A percentile compares a stretch with the other conserved stretches of the same genome.
Conservation (phyloP, 2,888 invertebrate species). For the Argynnis bischoffii region DNA sequence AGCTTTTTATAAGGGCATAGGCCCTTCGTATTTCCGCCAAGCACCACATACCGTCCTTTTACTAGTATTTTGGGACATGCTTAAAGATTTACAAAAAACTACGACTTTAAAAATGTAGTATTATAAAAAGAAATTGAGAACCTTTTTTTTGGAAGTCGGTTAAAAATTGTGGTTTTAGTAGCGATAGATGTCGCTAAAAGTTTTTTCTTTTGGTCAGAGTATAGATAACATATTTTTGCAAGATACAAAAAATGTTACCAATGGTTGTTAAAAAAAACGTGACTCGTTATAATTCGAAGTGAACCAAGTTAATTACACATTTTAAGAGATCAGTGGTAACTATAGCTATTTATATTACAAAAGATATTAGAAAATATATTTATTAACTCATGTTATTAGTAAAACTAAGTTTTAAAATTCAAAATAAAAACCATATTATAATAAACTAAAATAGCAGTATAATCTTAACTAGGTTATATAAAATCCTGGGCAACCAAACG, state of each 20-base stretch:
- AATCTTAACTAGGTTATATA: too few relatives aligned
- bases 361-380: background rate
- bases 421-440: too few relatives aligned
- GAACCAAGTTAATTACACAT: background rate
- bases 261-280: background rate
- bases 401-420: too few relatives aligned
- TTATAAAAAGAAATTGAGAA: background rate
- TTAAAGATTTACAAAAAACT: conserved; percentile 75
- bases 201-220: too few relatives aligned
- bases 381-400: background rate
- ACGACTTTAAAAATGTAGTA: conserved; percentile 44
- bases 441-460: too few relatives aligned
- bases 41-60: conserved; percentile 95
- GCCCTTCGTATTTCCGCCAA: conserved; percentile 93
- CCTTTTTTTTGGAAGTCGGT: too few relatives aligned
- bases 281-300: background rate
- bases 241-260: too few relatives aligned
- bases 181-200: too few relatives aligned
- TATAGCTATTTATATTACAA: background rate
- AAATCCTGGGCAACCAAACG: too few relatives aligned
- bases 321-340: conserved; percentile 6
- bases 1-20: conserved; percentile 96
- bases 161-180: too few relatives aligned
- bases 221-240: too few relatives aligned
- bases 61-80: conserved; percentile 93